These are phyloP conservation scores for Phyllostomus discolor DNA, from an alignment of 2,113 vertebrate species.

Conservation along the genomic window DNA sequence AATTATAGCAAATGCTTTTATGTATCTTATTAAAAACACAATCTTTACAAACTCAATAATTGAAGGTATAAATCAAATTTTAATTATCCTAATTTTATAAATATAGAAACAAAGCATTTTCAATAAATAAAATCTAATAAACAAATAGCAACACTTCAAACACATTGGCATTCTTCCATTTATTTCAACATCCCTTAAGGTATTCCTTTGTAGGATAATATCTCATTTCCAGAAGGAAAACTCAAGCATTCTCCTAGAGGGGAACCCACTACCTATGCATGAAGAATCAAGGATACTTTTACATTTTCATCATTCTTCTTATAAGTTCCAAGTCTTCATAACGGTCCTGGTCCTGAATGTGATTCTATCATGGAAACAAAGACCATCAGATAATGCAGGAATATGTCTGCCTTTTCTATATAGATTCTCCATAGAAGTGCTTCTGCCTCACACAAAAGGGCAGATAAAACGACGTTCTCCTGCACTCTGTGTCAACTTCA, in stretches of 20 bases:
- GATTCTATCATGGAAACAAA: background rate
- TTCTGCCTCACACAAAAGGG: background rate
- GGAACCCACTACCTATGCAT: background rate
- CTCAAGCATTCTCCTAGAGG: background rate
- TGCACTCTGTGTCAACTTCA: too few species aligned
- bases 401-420: background rate
- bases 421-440: too few species aligned
- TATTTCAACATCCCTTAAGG: background rate
- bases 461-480: background rate
- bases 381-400: background rate
- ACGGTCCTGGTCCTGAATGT: background rate
- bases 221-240: background rate
- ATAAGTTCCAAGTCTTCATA: background rate
- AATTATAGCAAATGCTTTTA: background rate
- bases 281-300: background rate
- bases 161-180: background rate
- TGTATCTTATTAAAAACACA: background rate
- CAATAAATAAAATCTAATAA: background rate
- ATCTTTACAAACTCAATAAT: background rate
- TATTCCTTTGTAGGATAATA: background rate
- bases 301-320: background rate
- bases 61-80: background rate
- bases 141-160: background rate
- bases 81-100: background rate
- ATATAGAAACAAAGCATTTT: background rate